Conservation (phyloP, 2,888 invertebrate species). For the Hanleya hanleyi region DNA sequence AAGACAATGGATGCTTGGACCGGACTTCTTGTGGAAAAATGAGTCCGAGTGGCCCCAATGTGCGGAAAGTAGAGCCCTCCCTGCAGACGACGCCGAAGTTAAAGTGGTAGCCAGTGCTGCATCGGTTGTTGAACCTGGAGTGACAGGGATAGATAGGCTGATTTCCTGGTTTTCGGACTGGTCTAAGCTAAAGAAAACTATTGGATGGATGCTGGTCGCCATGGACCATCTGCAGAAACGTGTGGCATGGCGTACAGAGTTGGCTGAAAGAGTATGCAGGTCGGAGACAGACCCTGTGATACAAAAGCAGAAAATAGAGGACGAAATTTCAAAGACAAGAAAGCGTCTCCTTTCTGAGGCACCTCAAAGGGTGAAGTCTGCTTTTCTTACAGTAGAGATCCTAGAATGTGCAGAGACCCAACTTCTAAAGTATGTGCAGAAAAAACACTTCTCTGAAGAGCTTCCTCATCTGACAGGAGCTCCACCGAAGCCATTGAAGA, state of each 20-base stretch:
- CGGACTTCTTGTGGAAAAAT: slow-evolving; percentile 30
- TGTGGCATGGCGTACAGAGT: no score
- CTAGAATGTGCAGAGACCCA: not conserved
- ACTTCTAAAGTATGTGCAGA: not conserved
- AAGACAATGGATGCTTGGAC: slow-evolving; percentile 16
- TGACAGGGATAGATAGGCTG: not conserved
- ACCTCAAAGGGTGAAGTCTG: not conserved
- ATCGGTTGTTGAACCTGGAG: no score
- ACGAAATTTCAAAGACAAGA: no score
- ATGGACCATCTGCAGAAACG: not conserved
- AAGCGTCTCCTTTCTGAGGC: no score
- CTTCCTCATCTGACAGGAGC: not conserved
- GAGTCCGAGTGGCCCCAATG: no score
- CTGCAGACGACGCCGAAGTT: no score
- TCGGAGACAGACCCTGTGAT: no score
- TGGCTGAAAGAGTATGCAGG: no score
- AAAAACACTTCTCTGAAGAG: not conserved
- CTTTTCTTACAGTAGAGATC: not conserved
- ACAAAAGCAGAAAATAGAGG: no score
- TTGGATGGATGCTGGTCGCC: not conserved
- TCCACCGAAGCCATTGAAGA: no score
- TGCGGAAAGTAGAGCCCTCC: no score
- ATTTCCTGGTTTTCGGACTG: not conserved
- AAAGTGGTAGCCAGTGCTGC: no score
- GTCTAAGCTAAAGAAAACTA: not conserved